These are phyloP conservation scores for Eubasilissa regina DNA, from an alignment of 1,140 invertebrate genomes.

Conservation along the genomic window DNA sequence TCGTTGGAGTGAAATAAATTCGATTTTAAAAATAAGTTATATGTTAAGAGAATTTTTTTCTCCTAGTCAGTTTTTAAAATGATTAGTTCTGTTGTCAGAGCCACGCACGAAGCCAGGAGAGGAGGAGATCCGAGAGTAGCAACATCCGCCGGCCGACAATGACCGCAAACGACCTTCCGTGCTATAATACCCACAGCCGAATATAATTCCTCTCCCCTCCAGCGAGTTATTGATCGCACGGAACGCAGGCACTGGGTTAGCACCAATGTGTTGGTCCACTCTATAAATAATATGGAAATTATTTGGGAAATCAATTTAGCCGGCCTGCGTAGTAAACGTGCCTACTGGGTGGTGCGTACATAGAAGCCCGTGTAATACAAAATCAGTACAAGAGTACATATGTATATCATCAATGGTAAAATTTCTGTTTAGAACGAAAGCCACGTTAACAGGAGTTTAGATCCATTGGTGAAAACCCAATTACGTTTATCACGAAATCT, in stretches of 20 bases:
- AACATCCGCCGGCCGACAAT: constrained; percentile 13
- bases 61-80: too few relatives aligned
- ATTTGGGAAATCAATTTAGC: constrained; percentile 35
- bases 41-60: too few relatives aligned
- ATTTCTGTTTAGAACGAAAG: too few relatives aligned
- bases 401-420: too few relatives aligned
- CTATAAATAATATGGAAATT: constrained; percentile 38
- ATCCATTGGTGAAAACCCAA: too few relatives aligned
- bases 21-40: too few relatives aligned
- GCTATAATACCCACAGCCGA: constrained; percentile 22
- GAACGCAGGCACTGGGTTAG: constrained; percentile 22
- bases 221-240: constrained; percentile 26
- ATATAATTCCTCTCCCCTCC: constrained; percentile 22
- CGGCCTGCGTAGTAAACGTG: background rate
- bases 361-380: background rate
- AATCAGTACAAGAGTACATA: background rate
- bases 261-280: constrained; percentile 1
- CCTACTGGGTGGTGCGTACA: background rate
- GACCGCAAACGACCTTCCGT: constrained; percentile 27
- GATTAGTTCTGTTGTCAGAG: too few relatives aligned
- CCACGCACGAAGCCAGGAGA: too few relatives aligned
- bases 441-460: too few relatives aligned
- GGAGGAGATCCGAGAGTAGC: too few relatives aligned
- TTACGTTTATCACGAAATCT: too few relatives aligned
- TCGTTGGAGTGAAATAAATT: too few relatives aligned